Conservation (phyloP, 2,888 invertebrate genomes). For the Siphlonurus alternatus region DNA sequence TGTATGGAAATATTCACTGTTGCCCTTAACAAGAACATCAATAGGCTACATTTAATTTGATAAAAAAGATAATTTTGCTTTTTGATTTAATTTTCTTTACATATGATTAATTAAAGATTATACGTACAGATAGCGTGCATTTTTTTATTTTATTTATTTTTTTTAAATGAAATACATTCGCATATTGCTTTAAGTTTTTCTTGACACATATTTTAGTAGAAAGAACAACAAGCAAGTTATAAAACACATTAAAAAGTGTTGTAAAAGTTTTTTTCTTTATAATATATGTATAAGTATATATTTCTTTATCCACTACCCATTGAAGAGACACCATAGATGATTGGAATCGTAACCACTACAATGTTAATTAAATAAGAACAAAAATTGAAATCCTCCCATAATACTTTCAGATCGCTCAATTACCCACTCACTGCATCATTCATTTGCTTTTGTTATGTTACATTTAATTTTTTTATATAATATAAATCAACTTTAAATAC, state of each 20-base stretch:
- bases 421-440: neutral
- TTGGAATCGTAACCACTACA: neutral
- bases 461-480: neutral
- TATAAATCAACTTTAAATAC: neutral
- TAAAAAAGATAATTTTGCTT: neutral
- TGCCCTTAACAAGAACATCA: neutral
- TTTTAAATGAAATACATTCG: neutral
- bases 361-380: neutral
- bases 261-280: neutral
- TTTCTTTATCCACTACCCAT: neutral
- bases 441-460: neutral
- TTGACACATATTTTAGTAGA: neutral
- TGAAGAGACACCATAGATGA: neutral
- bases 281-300: neutral
- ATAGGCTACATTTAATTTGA: neutral
- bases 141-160: too few relatives aligned
- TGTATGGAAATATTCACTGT: neutral
- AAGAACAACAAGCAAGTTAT: neutral
- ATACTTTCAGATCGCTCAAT: neutral
- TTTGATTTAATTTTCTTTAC: neutral
- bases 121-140: neutral
- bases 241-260: neutral
- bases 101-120: neutral
- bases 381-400: neutral
- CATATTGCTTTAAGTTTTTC: neutral